These are phyloP conservation scores for Cossypha dichroa DNA, from an alignment of 2,797 vertebrate species.

Conservation along the genomic window DNA sequence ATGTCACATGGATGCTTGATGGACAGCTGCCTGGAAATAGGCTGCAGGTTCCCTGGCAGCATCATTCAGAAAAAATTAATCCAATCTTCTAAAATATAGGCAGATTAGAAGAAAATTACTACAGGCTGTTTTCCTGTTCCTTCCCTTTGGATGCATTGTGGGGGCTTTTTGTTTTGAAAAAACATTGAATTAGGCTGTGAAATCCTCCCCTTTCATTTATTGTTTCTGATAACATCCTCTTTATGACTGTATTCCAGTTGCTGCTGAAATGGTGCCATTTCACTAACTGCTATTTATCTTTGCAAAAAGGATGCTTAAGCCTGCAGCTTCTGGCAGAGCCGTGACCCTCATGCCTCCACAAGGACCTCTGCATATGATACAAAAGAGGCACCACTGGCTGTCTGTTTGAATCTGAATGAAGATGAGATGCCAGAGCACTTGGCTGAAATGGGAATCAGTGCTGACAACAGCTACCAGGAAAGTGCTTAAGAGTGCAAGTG, in stretches of 20 bases:
- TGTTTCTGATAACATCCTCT: background rate
- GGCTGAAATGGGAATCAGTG: background rate
- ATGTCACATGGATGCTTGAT: background rate
- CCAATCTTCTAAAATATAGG: background rate
- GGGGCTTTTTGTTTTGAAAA: background rate
- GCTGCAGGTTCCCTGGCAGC: background rate
- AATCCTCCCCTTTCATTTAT: background rate
- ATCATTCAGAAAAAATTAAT: background rate
- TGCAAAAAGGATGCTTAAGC: background rate
- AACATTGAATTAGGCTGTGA: background rate
- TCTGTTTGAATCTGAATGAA: background rate
- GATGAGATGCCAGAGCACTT: background rate
- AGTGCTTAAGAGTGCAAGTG: background rate
- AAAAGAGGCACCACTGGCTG: background rate
- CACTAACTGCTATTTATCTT: background rate
- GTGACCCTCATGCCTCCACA: rapidly evolving
- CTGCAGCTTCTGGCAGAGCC: background rate
- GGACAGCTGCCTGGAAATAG: background rate
- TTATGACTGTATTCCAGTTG: background rate
- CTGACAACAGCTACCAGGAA: background rate
- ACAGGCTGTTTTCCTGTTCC: background rate
- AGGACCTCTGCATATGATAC: background rate
- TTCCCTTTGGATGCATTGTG: background rate
- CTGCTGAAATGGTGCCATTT: background rate
- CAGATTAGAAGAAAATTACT: background rate